These are phyloP conservation scores for Donacobius atricapilla DNA, from an alignment of 2,113 vertebrate species.

Conservation along the genomic window DNA sequence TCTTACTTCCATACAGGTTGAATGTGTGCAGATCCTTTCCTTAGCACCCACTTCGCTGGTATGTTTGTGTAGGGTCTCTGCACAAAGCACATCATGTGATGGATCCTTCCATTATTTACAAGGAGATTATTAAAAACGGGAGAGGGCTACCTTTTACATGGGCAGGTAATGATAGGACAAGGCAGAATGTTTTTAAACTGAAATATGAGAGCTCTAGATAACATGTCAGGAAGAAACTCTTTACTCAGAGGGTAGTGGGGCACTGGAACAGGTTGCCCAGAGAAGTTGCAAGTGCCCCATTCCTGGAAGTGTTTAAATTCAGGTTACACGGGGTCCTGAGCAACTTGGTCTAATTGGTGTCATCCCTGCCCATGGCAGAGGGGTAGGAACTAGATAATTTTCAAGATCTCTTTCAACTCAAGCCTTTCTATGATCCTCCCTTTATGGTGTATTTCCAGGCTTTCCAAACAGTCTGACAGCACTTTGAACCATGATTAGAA, in stretches of 20 bases:
- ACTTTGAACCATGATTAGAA: neutral
- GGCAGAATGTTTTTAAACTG: neutral
- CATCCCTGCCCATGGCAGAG: neutral
- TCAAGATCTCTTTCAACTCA: neutral
- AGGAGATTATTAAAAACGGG: neutral
- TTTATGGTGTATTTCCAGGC: neutral
- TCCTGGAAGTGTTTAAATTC: neutral
- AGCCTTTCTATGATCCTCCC: neutral
- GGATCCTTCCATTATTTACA: neutral
- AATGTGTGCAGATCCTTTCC: neutral
- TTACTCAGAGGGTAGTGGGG: neutral
- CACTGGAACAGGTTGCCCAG: neutral
- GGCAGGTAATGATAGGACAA: neutral
- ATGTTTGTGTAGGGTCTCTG: neutral
- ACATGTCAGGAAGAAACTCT: neutral
- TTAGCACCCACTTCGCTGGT: neutral
- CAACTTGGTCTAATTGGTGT: neutral
- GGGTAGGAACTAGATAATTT: neutral
- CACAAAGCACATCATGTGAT: fast-evolving
- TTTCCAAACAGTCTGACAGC: neutral
- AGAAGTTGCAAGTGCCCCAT: neutral
- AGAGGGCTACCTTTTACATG: neutral
- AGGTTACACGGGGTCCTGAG: neutral
- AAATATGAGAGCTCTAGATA: neutral
- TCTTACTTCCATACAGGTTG: neutral